phyloP scores from a whole-genome alignment of 1,140 invertebrate species.

The Papilio glaucus region DNA sequence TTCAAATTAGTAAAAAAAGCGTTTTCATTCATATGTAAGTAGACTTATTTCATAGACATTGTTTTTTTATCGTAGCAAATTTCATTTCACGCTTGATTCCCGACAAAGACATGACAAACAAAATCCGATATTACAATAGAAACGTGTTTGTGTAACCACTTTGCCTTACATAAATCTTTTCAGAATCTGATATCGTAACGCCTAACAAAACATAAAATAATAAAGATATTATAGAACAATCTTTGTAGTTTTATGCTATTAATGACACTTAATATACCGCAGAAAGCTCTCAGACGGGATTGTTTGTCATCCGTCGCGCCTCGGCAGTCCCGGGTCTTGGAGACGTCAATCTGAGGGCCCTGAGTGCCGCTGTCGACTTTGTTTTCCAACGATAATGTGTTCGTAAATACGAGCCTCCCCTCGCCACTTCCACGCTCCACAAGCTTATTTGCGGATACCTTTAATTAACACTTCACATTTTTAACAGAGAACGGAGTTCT shows the following conservation, averaged over 20 bases:
- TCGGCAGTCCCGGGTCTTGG: constrained; percentile 40
- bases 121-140: constrained; percentile 3
- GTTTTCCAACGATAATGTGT: constrained; percentile 72
- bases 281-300: constrained; percentile 54
- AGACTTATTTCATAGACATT: constrained; percentile 1
- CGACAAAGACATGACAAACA: constrained; percentile 11
- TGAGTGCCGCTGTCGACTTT: constrained; percentile 69
- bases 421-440: constrained; percentile 51
- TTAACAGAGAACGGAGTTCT: constrained; percentile 38
- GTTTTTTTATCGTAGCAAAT: constrained; percentile 3
- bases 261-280: constrained; percentile 27
- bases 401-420: constrained; percentile 63
- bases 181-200: neutral
- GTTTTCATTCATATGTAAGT: neutral
- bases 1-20: too few species aligned
- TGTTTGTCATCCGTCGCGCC: constrained; percentile 64
- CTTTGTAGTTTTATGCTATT: constrained; percentile 20
- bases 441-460: constrained; percentile 60
- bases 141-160: constrained; percentile 11
- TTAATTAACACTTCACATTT: constrained; percentile 65
- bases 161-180: constrained; percentile 11
- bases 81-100: constrained; percentile 10
- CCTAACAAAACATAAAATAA: constrained; percentile 1
- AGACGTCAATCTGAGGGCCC: constrained; percentile 47
- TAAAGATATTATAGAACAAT: constrained; percentile 21